Percentiles rank a stretch among this genome's conserved stretches.
Evolutionary conservation across 2,888 invertebrate species (phyloP).

Genomic region (Stenodera caucasica): DNA sequence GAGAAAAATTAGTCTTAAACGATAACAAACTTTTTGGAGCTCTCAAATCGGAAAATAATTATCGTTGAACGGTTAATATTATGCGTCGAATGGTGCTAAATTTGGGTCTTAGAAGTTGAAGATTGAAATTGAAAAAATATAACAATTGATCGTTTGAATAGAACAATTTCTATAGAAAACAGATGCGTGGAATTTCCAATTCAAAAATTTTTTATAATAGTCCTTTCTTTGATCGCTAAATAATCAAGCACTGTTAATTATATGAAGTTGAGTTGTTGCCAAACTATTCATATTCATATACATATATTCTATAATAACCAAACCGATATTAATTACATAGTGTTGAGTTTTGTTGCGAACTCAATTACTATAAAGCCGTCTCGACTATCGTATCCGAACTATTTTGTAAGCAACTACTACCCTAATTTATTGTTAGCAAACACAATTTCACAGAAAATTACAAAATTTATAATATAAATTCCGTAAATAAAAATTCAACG

Average conservation of each 20-base stretch:
- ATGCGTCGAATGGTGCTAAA: too few relatives aligned
- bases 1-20: too few relatives aligned
- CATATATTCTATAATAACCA: constrained; percentile 6
- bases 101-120: too few relatives aligned
- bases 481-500: neutral
- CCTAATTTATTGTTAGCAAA: constrained; percentile 3
- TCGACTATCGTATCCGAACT: constrained; percentile 1
- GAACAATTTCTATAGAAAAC: too few relatives aligned
- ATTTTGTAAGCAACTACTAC: neutral
- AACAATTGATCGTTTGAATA: too few relatives aligned
- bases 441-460: constrained; percentile 2
- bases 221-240: neutral
- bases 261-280: constrained; percentile 1
- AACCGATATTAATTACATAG: constrained; percentile 7
- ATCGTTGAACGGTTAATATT: too few relatives aligned
- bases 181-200: too few relatives aligned
- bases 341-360: constrained; percentile 5
- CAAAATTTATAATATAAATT: neutral
- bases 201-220: too few relatives aligned
- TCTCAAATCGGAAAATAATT: too few relatives aligned
- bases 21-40: too few relatives aligned
- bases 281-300: constrained; percentile 7
- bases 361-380: constrained; percentile 6
- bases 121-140: too few relatives aligned
- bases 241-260: constrained; percentile 4